Base-by-base conservation (phyloP, 1,140 invertebrate genomes). In the Trinorchestia longiramus region DNA sequence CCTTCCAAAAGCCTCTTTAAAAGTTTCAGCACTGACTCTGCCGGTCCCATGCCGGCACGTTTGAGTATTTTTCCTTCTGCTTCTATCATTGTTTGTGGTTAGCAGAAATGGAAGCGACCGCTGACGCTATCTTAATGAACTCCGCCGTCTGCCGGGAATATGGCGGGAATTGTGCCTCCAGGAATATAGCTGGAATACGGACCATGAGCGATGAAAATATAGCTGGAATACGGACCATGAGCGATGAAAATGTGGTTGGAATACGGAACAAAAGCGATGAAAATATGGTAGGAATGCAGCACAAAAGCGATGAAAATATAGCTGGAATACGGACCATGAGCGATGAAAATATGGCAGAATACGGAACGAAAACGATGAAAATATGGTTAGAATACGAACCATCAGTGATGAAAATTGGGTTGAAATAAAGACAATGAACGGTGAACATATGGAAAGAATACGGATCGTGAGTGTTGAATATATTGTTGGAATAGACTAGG, bases 121-220 rank as follows among this genome's bases (percentile, higher is more conserved):
- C 88, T 90, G 88, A 90, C 88, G 88, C 88, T 90, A 90, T 90
- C 88, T 90, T 90, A 90, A 90, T 90, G 88, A 90, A 90, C 88
- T 90, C 88, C 41, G 88, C 88, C 88, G 41, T 41, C 43, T 43
- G n/a, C 8, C 88, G n/a, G 88, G 88, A 90, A 90, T 90, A 90
- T 90, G n/a, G 88, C 23, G 88, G 23, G 88, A 90, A 90, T 42
- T 4, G n/a, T 42, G 41, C 88, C 88, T 36, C 88, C 6, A 41
- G 88, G 88, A 90, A 90, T 90, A 90, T 43, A 41, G 43, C 88
- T 36, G 62, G 62, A 77, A 77, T 77, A 77, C 62, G 62, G 62
- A 77, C 62, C 62, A 28, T 77, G 62, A 77, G 62, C 88, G 36
- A 41, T 90, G 88, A 43, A 43, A 90, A 90, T 87, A 90, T 43